These are phyloP conservation scores for Umimayanthus chanpuru DNA, from an alignment of 92 coral and sea anemone genomes.

Conservation along the genomic window DNA sequence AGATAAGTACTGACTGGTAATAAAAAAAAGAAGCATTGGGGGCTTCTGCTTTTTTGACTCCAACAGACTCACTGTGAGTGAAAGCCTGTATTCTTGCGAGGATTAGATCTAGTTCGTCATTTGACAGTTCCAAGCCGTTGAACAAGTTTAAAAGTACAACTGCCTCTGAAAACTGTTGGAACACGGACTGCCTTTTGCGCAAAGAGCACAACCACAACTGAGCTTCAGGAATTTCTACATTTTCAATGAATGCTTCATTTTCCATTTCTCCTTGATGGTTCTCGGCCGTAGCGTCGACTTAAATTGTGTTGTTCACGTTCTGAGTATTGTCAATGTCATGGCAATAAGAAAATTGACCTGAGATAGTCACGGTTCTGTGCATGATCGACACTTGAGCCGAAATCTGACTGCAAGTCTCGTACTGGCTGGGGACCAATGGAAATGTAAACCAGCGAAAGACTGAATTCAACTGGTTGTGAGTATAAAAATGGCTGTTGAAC, in stretches of 20 bases:
- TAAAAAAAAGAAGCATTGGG: conserved; percentile 49
- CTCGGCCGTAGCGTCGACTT: conserved; percentile 36
- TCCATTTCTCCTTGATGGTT: conserved; percentile 47
- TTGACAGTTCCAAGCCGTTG: conserved; percentile 39
- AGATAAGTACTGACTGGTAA: conserved; percentile 45
- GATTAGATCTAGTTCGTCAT: conserved; percentile 61
- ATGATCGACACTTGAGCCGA: no score
- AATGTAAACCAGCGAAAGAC: no score
- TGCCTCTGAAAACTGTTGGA: conserved; percentile 55
- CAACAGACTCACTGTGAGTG: conserved; percentile 52
- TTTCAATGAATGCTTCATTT: conserved; percentile 46
- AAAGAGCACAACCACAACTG: conserved; percentile 58
- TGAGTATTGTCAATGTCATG: conserved; percentile 16
- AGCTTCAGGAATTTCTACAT: conserved; percentile 49
- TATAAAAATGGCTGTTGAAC: no score
- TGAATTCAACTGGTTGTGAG: no score
- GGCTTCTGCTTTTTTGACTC: conserved; percentile 54
- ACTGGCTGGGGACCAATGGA: no score
- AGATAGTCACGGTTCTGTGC: not conserved
- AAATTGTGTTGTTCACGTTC: not conserved
- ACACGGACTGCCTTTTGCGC: conserved; percentile 60
- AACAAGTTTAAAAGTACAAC: not conserved
- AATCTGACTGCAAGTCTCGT: no score
- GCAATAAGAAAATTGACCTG: conserved; percentile 38
- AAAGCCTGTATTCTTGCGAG: conserved; percentile 62